phyloP scores from a whole-genome alignment of 37 sponge, comb jelly and placozoan species.

The Crambe crambe region DNA sequence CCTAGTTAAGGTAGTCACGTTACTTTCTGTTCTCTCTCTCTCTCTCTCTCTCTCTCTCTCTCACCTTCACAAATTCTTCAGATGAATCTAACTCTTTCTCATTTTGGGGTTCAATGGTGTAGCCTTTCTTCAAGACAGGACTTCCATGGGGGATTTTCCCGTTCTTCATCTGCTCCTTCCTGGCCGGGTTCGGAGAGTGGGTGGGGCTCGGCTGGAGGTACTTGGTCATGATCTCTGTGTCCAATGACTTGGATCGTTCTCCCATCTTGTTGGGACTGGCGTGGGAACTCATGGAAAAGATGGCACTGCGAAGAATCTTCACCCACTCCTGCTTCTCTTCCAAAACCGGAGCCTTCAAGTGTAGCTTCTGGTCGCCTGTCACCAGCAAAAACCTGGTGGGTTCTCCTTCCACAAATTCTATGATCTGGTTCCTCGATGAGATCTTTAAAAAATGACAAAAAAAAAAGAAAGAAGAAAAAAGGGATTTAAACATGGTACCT shows the following conservation, averaged over 20 bases:
- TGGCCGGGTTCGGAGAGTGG: background rate
- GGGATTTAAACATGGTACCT: too few relatives aligned
- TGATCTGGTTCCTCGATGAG: slow-evolving; percentile 10
- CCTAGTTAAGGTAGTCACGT: too few relatives aligned
- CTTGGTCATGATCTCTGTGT: background rate
- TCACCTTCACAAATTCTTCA: too few relatives aligned
- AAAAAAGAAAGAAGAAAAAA: too few relatives aligned
- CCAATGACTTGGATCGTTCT: background rate
- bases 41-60: too few relatives aligned
- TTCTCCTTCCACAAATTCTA: slow-evolving; percentile 52
- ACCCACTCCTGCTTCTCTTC: slow-evolving; percentile 49
- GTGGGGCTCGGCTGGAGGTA: slow-evolving; percentile 19
- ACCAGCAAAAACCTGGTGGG: slow-evolving; percentile 58
- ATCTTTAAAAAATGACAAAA: slow-evolving; percentile 33
- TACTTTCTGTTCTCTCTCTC: too few relatives aligned
- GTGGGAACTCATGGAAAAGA: slow-evolving; percentile 5
- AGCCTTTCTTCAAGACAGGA: too few relatives aligned
- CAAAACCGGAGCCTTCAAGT: slow-evolving; percentile 19
- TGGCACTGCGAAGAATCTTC: slow-evolving; percentile 13
- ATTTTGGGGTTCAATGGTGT: too few relatives aligned
- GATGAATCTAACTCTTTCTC: too few relatives aligned
- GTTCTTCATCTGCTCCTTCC: background rate
- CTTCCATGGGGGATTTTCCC: too few relatives aligned
- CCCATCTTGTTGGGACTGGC: background rate
- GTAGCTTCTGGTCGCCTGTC: slow-evolving; percentile 37